These are phyloP conservation scores for Morelia viridis DNA, from an alignment of 2,797 vertebrate species.

Conservation along the genomic window DNA sequence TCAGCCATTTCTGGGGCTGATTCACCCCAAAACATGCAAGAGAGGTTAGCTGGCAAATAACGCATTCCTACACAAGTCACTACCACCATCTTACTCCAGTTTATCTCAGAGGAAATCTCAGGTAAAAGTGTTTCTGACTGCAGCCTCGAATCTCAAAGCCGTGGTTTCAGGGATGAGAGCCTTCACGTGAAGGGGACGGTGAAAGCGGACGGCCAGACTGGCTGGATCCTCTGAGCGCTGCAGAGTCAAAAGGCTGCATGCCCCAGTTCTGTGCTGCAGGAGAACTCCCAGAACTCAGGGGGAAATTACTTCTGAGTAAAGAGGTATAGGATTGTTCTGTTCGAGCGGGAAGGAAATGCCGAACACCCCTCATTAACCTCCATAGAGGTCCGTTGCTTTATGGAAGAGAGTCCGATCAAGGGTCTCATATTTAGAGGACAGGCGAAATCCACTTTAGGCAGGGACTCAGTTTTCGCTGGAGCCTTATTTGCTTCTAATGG, in stretches of 20 bases:
- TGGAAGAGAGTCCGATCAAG: background rate
- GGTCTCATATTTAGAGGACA: background rate
- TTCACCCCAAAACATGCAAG: background rate
- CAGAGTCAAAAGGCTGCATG: background rate
- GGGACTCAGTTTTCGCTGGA: background rate
- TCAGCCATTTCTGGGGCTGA: background rate
- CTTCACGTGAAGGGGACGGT: background rate
- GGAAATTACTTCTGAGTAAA: background rate
- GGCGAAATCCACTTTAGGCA: background rate
- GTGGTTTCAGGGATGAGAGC: background rate
- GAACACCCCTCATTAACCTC: background rate
- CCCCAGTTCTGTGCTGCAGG: background rate
- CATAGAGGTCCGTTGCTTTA: background rate
- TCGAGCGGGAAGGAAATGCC: background rate
- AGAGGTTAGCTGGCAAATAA: background rate
- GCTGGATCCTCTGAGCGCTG: background rate
- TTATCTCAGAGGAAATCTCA: background rate
- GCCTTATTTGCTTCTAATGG: background rate
- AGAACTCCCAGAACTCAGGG: background rate
- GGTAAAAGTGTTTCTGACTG: too few species aligned
- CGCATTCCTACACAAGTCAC: background rate
- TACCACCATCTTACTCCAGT: background rate
- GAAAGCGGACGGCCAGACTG: background rate
- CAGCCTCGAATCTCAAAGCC: background rate
- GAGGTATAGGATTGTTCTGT: background rate